Conservation (phyloP, 2,113 vertebrate species). For the Zosterops hypoxanthus region DNA sequence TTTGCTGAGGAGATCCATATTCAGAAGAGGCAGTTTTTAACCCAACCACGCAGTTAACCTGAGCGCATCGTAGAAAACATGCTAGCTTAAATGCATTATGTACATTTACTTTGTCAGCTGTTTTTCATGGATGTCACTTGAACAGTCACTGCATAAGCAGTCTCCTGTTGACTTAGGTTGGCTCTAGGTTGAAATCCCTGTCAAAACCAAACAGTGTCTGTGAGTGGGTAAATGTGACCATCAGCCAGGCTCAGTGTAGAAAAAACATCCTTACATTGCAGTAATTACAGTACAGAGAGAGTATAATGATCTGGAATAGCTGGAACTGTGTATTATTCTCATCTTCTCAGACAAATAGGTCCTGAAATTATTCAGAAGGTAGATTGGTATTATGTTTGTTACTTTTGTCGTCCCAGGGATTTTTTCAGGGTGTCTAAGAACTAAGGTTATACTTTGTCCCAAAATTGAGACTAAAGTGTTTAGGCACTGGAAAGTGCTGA, state of each 20-base stretch:
- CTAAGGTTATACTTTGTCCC: not conserved
- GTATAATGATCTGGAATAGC: not conserved
- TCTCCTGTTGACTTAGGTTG: not conserved
- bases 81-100: not conserved
- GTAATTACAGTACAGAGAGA: not conserved
- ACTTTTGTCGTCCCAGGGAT: not conserved
- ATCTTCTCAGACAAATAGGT: not conserved
- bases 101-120: not conserved
- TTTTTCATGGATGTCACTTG: not conserved
- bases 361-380: not conserved
- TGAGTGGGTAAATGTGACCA: not conserved
- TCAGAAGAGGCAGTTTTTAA: conserved; percentile 16
- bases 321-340: not conserved
- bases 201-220: not conserved
- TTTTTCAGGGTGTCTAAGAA: not conserved
- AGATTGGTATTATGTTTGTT: not conserved
- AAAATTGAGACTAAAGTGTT: not conserved
- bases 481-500: not conserved
- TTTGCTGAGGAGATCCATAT: not conserved
- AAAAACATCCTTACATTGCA: not conserved
- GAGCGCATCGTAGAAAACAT: not conserved
- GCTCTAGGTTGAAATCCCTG: conserved; percentile 9
- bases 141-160: not conserved
- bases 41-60: not conserved
- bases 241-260: not conserved